Conservation (phyloP, 2,888 invertebrate genomes). For the Carcina quercana region DNA sequence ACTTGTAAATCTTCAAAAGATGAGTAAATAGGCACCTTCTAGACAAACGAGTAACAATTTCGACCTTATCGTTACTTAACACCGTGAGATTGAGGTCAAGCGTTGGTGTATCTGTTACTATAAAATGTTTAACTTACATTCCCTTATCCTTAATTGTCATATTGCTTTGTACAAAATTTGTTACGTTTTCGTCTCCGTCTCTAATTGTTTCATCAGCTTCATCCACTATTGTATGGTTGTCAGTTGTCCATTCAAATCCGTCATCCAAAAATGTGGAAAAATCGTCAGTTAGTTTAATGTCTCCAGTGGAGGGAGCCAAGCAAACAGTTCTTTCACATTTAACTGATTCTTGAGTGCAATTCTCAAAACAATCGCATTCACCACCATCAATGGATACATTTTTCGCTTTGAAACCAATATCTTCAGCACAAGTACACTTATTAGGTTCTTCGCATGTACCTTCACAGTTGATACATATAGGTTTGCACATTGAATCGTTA, state of each 20-base stretch:
- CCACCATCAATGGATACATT: constrained; percentile 10
- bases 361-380: constrained; percentile 16
- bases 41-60: too few relatives aligned
- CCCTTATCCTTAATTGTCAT: too few relatives aligned
- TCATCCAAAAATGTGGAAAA: too few relatives aligned
- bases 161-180: too few relatives aligned
- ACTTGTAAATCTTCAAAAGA: too few relatives aligned
- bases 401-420: constrained; percentile 5
- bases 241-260: background rate
- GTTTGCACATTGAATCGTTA: constrained; percentile 12
- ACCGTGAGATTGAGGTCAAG: too few relatives aligned
- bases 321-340: constrained; percentile 21
- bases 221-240: background rate
- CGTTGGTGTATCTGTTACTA: too few relatives aligned
- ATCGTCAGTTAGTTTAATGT: too few relatives aligned
- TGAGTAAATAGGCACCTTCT: too few relatives aligned
- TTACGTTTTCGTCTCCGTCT: background rate
- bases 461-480: constrained; percentile 20
- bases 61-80: too few relatives aligned
- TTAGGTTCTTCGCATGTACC: constrained; percentile 20
- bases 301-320: too few relatives aligned
- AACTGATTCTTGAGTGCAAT: constrained; percentile 8
- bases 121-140: too few relatives aligned
- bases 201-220: background rate
- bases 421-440: constrained; percentile 17